These are phyloP conservation scores for Pterocles burchelli DNA, from an alignment of 2,113 vertebrate species.

Conservation along the genomic window DNA sequence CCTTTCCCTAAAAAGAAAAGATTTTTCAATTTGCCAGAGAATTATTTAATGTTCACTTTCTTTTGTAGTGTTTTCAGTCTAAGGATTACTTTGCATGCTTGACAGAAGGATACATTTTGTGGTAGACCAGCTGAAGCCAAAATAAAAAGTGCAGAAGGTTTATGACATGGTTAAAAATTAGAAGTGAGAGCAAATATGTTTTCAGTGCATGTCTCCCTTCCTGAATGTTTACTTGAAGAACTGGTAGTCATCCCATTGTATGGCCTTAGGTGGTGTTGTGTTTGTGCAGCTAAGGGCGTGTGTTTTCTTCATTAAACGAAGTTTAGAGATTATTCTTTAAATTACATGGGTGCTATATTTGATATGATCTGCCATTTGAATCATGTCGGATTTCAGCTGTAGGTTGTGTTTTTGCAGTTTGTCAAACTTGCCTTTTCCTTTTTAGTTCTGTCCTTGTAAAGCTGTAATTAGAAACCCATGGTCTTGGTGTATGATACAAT, in stretches of 20 bases:
- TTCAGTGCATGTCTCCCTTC: not conserved
- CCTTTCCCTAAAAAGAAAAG: not conserved
- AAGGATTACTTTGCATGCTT: not conserved
- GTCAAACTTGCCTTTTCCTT: not conserved
- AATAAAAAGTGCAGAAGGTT: not conserved
- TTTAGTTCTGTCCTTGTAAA: not conserved
- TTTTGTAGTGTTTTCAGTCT: not conserved
- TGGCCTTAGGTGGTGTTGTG: not conserved
- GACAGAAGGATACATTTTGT: not conserved
- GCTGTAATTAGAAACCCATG: not conserved
- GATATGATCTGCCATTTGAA: not conserved
- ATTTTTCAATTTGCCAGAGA: not conserved
- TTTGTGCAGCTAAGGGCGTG: constrained; percentile 36
- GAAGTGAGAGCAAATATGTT: not conserved
- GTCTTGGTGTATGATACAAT: not conserved
- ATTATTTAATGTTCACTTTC: not conserved
- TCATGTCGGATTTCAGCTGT: not conserved
- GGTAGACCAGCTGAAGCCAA: not conserved
- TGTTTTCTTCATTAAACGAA: not conserved
- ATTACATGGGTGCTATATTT: not conserved
- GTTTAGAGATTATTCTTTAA: not conserved
- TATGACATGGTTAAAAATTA: constrained; percentile 12
- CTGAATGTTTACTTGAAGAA: constrained; percentile 17
- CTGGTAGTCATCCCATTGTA: not conserved
- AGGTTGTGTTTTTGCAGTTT: not conserved